Evolutionary conservation across 92 coral and sea anemone genomes (phyloP), one percentile per base, ranked within the genome.

Genomic region (Palythoa grandiflora): DNA sequence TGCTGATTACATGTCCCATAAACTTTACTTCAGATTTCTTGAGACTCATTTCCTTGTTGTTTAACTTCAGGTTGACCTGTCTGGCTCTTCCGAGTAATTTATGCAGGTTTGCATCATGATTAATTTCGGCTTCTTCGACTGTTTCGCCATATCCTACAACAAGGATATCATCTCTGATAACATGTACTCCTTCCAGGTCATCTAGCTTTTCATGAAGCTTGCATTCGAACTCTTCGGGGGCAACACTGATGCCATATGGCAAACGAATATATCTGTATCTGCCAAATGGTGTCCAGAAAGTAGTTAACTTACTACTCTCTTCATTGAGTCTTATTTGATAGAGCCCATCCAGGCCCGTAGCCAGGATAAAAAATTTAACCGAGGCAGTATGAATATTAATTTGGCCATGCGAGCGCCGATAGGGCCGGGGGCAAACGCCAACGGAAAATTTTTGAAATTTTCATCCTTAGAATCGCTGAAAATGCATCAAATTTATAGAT

Each of bases 191-290:
- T 52, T 86, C 72, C 3, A 92, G 83, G 85, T 83, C 93, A 47
- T 75, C 74, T 20, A 92, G 90, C 63, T 79, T 85, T 73, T 89
- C 95, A 9, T 92, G 91, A 59, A 92, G 73, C 37, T 77, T 92
- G 57, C 88, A 81, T 77, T 92, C 90, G 38, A 90, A 93, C 76
- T 80, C 92, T 55, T 88, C 90, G 14, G 94, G 89, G 19, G 92
- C 92, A 1, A 87, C 35, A 66, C 75, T 92, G 55, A 92, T 68
- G n/a, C 92, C 95, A 57, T 87, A 89, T 3, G 93, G 95, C 95
- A 89, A 86, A 17, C 91, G 38, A 3, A 81, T 78, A 20, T 75
- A 89, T 20, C 91, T 61, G 40, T 81, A 89, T n/a, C 89, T 66
- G 37, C 92, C 94, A 61, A 86, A 86, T 11, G 90, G 90, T 28